Conservation (phyloP, 1,140 invertebrate genomes). For the Rhagoletis zephyria region DNA sequence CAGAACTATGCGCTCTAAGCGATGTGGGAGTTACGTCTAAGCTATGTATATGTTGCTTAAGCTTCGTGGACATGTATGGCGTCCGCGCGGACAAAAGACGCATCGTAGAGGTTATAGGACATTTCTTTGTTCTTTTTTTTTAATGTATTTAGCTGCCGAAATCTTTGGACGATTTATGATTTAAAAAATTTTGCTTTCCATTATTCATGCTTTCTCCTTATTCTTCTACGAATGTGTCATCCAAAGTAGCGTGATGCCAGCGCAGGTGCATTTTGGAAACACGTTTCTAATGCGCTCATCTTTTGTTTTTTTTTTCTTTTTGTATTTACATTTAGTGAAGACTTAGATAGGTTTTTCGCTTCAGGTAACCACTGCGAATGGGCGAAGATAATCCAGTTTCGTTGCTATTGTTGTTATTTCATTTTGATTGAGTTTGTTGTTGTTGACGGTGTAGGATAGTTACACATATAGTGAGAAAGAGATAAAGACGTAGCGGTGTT, state of each 20-base stretch:
- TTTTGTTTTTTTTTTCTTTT: neutral
- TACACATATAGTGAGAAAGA: conserved; percentile 12
- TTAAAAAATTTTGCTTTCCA: neutral
- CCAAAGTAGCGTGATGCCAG: neutral
- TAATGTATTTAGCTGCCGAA: neutral
- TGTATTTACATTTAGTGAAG: conserved; percentile 74
- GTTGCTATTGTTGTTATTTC: conserved; percentile 75
- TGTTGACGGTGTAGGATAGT: neutral
- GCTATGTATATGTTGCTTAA: conserved; percentile 15
- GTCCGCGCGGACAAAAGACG: neutral
- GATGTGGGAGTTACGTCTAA: neutral
- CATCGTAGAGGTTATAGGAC: neutral
- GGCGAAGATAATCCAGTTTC: conserved; percentile 78
- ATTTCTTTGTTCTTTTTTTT: neutral
- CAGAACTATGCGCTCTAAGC: too few relatives aligned
- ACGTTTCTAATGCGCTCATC: neutral
- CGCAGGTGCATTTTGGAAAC: neutral
- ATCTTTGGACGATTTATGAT: neutral
- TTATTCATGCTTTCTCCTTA: neutral
- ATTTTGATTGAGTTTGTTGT: conserved; percentile 21
- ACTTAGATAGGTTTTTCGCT: conserved; percentile 80
- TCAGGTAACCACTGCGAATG: conserved; percentile 78
- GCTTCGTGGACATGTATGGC: neutral
- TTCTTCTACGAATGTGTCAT: too few relatives aligned
- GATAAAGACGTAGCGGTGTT: neutral